phyloP scores from a whole-genome alignment of 2,797 vertebrate species.

The Rousettus madagascariensis region DNA sequence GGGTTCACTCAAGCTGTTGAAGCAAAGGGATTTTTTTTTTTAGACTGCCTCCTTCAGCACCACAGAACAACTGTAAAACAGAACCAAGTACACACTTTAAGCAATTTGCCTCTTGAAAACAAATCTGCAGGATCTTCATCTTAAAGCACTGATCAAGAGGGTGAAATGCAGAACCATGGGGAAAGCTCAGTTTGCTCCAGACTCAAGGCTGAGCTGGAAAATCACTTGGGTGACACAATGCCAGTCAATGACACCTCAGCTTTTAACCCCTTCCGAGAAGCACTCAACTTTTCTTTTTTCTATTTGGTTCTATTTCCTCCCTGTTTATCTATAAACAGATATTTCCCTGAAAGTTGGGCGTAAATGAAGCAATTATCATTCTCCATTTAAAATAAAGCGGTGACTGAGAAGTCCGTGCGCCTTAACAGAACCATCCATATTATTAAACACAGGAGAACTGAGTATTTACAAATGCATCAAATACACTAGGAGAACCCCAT shows the following conservation, averaged over 20 bases:
- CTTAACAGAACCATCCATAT: conserved; percentile 37
- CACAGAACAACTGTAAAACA: conserved; percentile 64
- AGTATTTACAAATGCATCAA: conserved; percentile 68
- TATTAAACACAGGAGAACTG: conserved; percentile 33
- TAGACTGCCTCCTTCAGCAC: conserved; percentile 37
- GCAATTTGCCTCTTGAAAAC: conserved; percentile 70
- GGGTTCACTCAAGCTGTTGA: conserved; percentile 52
- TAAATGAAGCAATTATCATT: conserved; percentile 65
- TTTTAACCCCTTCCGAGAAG: conserved; percentile 16
- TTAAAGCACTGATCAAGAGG: conserved; percentile 79
- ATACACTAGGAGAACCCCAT: conserved; percentile 54
- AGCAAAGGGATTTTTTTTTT: neutral
- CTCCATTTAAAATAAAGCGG: conserved; percentile 60
- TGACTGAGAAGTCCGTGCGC: conserved; percentile 54
- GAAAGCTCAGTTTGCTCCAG: conserved; percentile 76
- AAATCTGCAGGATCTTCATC: conserved; percentile 78
- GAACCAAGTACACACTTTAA: conserved; percentile 61
- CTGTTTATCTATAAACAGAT: neutral
- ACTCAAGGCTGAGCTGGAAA: conserved; percentile 60
- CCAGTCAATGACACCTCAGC: conserved; percentile 32
- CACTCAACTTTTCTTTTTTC: conserved; percentile 68
- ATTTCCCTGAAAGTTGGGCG: conserved; percentile 61
- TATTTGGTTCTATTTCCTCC: neutral
- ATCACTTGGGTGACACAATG: conserved; percentile 48
- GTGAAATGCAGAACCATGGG: conserved; percentile 72